Conservation (phyloP, 2,797 vertebrate species). For the Siniperca undulata region DNA sequence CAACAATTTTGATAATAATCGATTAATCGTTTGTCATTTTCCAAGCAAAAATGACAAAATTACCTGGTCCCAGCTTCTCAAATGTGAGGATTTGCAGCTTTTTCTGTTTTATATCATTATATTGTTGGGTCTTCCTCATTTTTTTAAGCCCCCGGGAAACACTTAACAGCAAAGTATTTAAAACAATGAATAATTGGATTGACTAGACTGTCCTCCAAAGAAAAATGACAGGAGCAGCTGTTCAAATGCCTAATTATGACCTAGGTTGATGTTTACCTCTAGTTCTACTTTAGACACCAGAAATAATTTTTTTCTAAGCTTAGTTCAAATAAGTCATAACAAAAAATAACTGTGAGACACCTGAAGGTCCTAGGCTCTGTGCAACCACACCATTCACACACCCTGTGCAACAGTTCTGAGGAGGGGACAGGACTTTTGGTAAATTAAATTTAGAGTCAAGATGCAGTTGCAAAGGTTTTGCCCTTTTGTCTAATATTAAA, state of each 20-base stretch:
- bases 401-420: not conserved
- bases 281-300: not conserved
- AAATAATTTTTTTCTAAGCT: not conserved
- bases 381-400: not conserved
- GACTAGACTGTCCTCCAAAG: not conserved
- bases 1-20: too few relatives aligned
- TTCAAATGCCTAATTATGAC: not conserved
- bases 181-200: too few relatives aligned
- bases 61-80: too few relatives aligned
- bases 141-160: too few relatives aligned
- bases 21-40: too few relatives aligned
- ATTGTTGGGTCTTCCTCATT: too few relatives aligned
- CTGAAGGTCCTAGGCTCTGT: not conserved
- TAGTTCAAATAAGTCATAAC: not conserved
- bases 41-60: too few relatives aligned
- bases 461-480: not conserved
- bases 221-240: not conserved
- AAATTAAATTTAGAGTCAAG: not conserved
- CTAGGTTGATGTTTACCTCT: not conserved
- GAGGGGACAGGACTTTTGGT: not conserved
- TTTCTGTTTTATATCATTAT: too few relatives aligned
- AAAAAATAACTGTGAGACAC: not conserved
- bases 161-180: too few relatives aligned
- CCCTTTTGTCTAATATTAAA: slow-evolving; percentile 7
- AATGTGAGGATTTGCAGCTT: too few relatives aligned